Evolutionary conservation across 1,140 invertebrate genomes (phyloP), one percentile per base, ranked within the genome.

Genomic region (Phthorimaea operculella): DNA sequence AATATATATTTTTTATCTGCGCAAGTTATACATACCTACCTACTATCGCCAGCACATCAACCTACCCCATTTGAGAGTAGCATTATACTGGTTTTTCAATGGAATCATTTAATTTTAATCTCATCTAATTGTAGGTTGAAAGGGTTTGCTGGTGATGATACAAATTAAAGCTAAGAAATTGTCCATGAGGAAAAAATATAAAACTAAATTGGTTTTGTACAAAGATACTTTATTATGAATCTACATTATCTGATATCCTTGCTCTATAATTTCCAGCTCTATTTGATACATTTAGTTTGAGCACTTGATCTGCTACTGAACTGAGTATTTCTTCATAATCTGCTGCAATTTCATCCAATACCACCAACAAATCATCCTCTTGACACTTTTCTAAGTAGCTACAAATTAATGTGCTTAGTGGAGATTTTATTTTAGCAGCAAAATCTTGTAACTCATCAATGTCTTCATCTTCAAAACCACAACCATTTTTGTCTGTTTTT

Each of bases 381-480:
- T 64, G 57, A 65, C 74, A 78, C 55, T 72, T 71, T 12, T 65
- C 60, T 47, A 83, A 57, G 53, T 82, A 83, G 6, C 58, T 54
- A 52, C 70, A 72, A 36, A 82, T 68, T 16, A 80, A 52, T 21
- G 51, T 66, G 49, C 72, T 64, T 21, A 83, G 54, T 18, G 70
- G 65, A 28, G 60, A 59, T 54, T 74, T 76, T 36, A 83, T 64
- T 63, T 79, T 67, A 14, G 59, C 58, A 1, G 64, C 59, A 57
- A 79, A 75, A 0, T 62, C 60, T 49, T 68, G 59, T 12, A 76
- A 54, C 47, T 83, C 75, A 28, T 78, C 77, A 33, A 66, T 74
- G 42, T 78, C 72, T 49, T 75, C 69, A 16, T 68, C 68, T 60
- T 83, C 76, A 70, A 83, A 79, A 52, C 65, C 65, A 17, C 54